Conservation (phyloP, 2,797 vertebrate species). For the Anguilla anguilla region DNA sequence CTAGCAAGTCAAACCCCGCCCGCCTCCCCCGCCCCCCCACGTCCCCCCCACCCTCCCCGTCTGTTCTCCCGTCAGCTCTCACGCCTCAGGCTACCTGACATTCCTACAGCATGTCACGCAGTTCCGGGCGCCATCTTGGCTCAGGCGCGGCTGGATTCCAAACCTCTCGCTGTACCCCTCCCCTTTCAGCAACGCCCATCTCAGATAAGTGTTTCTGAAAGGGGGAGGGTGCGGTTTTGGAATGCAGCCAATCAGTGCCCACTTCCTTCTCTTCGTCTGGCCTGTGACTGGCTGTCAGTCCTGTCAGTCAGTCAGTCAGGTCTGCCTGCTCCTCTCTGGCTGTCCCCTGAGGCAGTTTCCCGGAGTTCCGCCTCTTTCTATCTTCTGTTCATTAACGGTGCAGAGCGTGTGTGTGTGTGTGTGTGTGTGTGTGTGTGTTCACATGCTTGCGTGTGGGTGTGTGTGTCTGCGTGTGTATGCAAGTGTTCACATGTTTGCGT, state of each 20-base stretch:
- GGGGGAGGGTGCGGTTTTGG: background rate
- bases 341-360: background rate
- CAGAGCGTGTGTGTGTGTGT: background rate
- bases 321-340: background rate
- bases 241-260: background rate
- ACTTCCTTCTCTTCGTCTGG: background rate
- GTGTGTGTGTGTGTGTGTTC: background rate
- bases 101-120: background rate
- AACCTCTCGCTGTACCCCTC: background rate
- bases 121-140: background rate
- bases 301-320: background rate
- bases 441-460: background rate
- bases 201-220: constrained; percentile 9
- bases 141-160: background rate
- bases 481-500: background rate
- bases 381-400: no score
- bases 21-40: background rate
- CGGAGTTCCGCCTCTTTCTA: background rate
- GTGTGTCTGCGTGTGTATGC: constrained; percentile 25
- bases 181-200: background rate
- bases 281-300: constrained; percentile 24
- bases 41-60: background rate
- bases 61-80: background rate
- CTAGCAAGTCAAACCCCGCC: constrained; percentile 5
- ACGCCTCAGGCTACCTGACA: background rate